These are phyloP conservation scores for Sebastes reedi DNA, from an alignment of 2,797 vertebrate genomes.

Conservation along the genomic window DNA sequence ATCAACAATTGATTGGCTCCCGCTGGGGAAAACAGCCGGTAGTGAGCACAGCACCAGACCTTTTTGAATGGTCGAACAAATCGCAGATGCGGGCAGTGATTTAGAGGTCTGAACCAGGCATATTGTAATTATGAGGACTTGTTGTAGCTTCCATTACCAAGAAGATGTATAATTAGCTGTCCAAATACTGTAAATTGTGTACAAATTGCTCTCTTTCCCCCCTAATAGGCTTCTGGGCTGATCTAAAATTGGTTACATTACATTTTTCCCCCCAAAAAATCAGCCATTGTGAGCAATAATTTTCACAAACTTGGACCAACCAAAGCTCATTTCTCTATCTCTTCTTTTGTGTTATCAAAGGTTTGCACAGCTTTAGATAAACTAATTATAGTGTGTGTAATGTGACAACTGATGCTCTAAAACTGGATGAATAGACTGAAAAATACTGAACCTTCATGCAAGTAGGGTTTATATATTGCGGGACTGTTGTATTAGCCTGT, in stretches of 20 bases:
- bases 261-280: background rate
- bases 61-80: conserved; percentile 1
- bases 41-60: background rate
- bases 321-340: background rate
- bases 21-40: background rate
- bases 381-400: background rate
- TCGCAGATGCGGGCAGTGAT: background rate
- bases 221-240: background rate
- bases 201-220: background rate
- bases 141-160: background rate
- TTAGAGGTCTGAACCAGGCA: background rate
- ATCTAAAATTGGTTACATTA: background rate
- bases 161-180: background rate
- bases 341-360: background rate
- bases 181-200: background rate
- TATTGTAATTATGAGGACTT: background rate
- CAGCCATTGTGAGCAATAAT: background rate
- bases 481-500: background rate
- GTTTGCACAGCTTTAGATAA: background rate
- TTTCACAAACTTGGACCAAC: background rate
- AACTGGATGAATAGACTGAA: background rate
- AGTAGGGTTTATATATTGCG: background rate
- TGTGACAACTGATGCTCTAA: background rate
- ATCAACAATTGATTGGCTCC: background rate
- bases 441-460: no score